Conservation (phyloP, 1,140 invertebrate species). For the Temnothorax nylanderi region DNA sequence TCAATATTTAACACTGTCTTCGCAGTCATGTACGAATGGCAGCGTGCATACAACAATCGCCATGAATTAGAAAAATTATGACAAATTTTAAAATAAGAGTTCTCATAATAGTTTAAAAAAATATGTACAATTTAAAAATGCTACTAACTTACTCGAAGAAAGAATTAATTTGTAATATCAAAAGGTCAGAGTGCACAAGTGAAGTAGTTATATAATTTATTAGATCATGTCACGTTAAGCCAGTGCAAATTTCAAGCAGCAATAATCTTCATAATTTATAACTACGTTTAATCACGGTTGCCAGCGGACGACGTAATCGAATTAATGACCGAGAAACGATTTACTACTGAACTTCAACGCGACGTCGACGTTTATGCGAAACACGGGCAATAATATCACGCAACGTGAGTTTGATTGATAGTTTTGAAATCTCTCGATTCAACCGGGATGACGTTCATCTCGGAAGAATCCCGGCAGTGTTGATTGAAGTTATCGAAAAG, state of each 20-base stretch:
- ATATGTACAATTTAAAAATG: neutral
- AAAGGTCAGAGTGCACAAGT: neutral
- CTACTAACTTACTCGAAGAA: neutral
- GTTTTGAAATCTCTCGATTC: constrained; percentile 30
- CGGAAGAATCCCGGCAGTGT: constrained; percentile 9
- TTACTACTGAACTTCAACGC: constrained; percentile 4
- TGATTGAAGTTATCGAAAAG: constrained; percentile 14
- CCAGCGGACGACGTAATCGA: constrained; percentile 46
- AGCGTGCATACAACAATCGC: neutral
- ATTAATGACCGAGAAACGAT: constrained; percentile 61
- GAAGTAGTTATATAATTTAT: neutral
- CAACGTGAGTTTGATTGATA: constrained; percentile 66
- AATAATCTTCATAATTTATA: constrained; percentile 35
- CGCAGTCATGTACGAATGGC: neutral
- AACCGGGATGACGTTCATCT: constrained; percentile 47
- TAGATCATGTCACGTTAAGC: neutral
- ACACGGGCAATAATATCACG: constrained; percentile 46
- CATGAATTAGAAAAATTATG: neutral
- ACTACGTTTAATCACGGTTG: constrained; percentile 1
- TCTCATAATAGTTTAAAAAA: neutral
- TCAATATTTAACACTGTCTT: neutral
- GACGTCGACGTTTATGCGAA: constrained; percentile 48
- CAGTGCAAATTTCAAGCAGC: neutral
- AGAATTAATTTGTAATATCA: neutral
- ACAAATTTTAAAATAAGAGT: neutral